phyloP scores from a whole-genome alignment of 2,888 invertebrate species.

The Leucozona laternaria region DNA sequence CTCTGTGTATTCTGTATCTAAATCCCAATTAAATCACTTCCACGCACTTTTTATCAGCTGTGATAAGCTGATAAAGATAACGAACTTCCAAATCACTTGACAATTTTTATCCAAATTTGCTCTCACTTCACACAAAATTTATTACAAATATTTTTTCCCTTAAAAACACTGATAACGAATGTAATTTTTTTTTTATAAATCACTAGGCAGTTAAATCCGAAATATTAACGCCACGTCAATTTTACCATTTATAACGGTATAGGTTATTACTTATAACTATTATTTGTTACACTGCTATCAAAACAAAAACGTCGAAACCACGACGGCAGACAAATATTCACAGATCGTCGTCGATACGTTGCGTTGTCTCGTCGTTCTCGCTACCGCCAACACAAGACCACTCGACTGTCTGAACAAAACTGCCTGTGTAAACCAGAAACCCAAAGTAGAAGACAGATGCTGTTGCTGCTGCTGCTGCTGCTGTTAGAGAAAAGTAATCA shows the following conservation, averaged over 20 bases:
- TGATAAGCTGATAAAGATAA: slow-evolving; percentile 15
- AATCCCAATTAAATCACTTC: slow-evolving; percentile 55
- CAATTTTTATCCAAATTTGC: slow-evolving; percentile 34
- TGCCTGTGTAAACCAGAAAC: slow-evolving; percentile 46
- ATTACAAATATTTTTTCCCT: not conserved
- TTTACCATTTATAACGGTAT: slow-evolving; percentile 38
- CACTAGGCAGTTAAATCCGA: slow-evolving; percentile 35
- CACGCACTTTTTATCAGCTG: slow-evolving; percentile 41
- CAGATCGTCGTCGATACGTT: slow-evolving; percentile 47
- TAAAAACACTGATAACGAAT: not conserved
- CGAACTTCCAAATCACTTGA: slow-evolving; percentile 17
- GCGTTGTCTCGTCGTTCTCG: slow-evolving; percentile 41
- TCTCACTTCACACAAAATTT: slow-evolving; percentile 14
- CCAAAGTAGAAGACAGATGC: slow-evolving; percentile 67
- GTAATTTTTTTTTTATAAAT: not conserved
- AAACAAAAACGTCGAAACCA: slow-evolving; percentile 52
- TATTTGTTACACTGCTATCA: not conserved
- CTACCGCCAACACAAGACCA: slow-evolving; percentile 73
- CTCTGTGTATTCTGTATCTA: slow-evolving; percentile 57
- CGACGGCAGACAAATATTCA: slow-evolving; percentile 67
- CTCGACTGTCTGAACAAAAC: slow-evolving; percentile 70
- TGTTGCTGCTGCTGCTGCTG: slow-evolving; percentile 45
- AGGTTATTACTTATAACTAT: slow-evolving; percentile 26
- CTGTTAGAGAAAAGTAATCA: slow-evolving; percentile 22
- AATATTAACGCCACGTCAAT: slow-evolving; percentile 45